These are phyloP conservation scores for Panurus biarmicus DNA, from an alignment of 2,113 vertebrate genomes.

Conservation along the genomic window DNA sequence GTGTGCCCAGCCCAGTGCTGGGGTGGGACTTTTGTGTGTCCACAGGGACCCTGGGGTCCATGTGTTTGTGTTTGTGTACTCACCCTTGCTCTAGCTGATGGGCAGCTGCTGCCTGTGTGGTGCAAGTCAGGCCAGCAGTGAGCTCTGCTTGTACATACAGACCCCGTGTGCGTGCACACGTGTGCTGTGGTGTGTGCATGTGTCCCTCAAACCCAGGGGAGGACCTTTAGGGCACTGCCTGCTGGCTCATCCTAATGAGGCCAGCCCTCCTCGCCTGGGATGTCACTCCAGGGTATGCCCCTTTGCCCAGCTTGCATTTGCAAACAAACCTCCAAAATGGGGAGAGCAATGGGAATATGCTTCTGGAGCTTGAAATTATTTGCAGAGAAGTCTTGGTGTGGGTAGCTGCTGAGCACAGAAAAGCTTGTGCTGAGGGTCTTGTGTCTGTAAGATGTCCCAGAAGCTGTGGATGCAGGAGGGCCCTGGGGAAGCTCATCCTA, in stretches of 20 bases:
- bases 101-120: neutral
- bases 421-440: neutral
- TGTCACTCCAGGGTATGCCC: rapidly evolving
- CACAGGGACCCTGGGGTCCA: neutral
- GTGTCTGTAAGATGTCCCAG: neutral
- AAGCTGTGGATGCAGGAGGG: neutral
- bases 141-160: neutral
- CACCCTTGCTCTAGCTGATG: neutral
- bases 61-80: neutral
- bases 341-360: rapidly evolving
- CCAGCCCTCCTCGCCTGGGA: neutral
- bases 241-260: rapidly evolving
- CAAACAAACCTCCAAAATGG: neutral
- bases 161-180: rapidly evolving
- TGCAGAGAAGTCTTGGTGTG: neutral
- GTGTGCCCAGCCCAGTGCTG: conserved; percentile 3
- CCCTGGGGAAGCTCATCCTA: neutral
- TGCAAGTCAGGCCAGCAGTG: rapidly evolving
- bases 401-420: neutral
- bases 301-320: neutral
- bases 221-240: neutral
- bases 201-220: neutral
- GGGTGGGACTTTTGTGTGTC: neutral
- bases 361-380: neutral
- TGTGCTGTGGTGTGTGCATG: conserved; percentile 45